Conservation (phyloP, 1,140 invertebrate species). For the Archegozetes longisetosus region DNA sequence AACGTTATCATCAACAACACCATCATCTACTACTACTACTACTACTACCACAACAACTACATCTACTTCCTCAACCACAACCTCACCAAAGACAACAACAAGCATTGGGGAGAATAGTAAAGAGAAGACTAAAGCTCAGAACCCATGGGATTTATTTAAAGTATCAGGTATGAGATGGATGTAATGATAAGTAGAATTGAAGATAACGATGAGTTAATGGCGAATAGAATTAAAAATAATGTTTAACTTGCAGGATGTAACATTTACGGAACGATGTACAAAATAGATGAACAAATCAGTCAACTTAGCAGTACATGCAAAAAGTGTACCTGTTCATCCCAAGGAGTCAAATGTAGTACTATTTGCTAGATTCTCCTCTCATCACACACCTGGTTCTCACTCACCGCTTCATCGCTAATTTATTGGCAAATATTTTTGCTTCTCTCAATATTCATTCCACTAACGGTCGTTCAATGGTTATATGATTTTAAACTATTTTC, state of each 20-base stretch:
- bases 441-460: no score
- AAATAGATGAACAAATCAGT: slow-evolving; percentile 59
- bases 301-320: slow-evolving; percentile 64
- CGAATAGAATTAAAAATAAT: background rate
- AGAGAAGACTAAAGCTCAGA: background rate
- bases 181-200: background rate
- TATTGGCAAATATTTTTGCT: no score
- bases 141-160: slow-evolving; percentile 21
- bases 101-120: background rate
- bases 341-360: slow-evolving; percentile 64
- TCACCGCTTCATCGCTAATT: no score
- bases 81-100: background rate
- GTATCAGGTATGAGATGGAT: slow-evolving; percentile 21
- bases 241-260: slow-evolving; percentile 57
- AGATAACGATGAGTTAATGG: background rate
- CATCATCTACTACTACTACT: background rate
- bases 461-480: no score
- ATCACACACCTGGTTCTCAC: no score
- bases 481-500: no score
- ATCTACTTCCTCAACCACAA: background rate
- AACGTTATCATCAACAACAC: background rate
- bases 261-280: slow-evolving; percentile 77
- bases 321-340: slow-evolving; percentile 67
- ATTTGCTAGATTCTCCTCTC: slow-evolving; percentile 32
- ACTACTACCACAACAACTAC: background rate